phyloP scores from a whole-genome alignment of 2,888 invertebrate species.

The Trachelus stipa region DNA sequence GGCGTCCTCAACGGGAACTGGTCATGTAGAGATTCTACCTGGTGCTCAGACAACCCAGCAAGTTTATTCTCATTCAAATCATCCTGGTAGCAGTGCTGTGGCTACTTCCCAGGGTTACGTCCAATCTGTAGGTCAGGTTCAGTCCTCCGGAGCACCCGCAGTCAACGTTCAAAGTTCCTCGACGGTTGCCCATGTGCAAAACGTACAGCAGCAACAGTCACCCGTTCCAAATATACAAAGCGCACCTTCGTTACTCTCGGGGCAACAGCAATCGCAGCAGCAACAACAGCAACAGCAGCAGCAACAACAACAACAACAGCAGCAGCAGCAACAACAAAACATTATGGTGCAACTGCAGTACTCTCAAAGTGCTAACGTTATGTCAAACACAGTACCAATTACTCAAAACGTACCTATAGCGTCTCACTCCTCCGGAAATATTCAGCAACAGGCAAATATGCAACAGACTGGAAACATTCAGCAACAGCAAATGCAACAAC shows the following conservation, averaged over 20 bases:
- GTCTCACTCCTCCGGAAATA: slow-evolving; percentile 28
- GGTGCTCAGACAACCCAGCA: slow-evolving; percentile 40
- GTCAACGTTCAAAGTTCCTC: slow-evolving; percentile 48
- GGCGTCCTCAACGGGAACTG: slow-evolving; percentile 41
- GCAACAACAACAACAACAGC: slow-evolving; percentile 32
- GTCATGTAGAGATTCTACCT: slow-evolving; percentile 53
- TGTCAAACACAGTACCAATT: slow-evolving; percentile 32
- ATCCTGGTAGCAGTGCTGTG: slow-evolving; percentile 34
- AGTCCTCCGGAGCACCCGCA: slow-evolving; percentile 42
- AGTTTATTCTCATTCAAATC: slow-evolving; percentile 36
- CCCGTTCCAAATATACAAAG: slow-evolving; percentile 45
- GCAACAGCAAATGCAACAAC: slow-evolving; percentile 53
- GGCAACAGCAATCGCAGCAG: slow-evolving; percentile 36
- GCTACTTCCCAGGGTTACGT: slow-evolving; percentile 41
- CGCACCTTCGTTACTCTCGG: slow-evolving; percentile 36
- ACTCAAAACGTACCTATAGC: slow-evolving; percentile 28
- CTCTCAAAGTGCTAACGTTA: slow-evolving; percentile 43
- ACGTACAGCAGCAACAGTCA: slow-evolving; percentile 38
- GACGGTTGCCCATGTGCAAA: slow-evolving; percentile 46
- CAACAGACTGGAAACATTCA: slow-evolving; percentile 33
- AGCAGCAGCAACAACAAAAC: slow-evolving; percentile 52
- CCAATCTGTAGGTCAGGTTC: slow-evolving; percentile 45
- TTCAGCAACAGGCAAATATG: slow-evolving; percentile 38
- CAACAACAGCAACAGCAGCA: slow-evolving; percentile 35
- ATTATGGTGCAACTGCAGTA: slow-evolving; percentile 55